These are phyloP conservation scores for Onychomys leucogaster DNA, from an alignment of 2,797 vertebrate species.

Conservation along the genomic window DNA sequence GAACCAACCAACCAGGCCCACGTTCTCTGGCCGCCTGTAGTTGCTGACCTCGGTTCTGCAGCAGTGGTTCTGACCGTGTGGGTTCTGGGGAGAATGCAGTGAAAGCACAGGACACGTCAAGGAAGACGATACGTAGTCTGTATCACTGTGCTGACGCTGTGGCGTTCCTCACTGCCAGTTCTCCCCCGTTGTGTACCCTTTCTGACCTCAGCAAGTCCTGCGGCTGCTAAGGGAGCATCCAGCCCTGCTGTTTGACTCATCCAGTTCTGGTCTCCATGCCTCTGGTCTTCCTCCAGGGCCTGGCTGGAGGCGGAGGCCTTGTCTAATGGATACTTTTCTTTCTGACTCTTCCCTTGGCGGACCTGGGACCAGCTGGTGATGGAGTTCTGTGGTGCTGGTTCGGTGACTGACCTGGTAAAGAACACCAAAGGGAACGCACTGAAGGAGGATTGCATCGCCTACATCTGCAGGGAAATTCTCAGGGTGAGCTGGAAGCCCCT, in stretches of 20 bases:
- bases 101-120: background rate
- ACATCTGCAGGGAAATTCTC: conserved; percentile 96
- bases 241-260: background rate
- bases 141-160: background rate
- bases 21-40: background rate
- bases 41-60: background rate
- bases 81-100: background rate
- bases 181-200: background rate
- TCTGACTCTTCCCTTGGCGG: background rate
- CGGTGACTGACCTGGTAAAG: conserved; percentile 96
- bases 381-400: conserved; percentile 97
- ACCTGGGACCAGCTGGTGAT: conserved; percentile 92
- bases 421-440: conserved; percentile 96
- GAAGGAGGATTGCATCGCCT: conserved; percentile 97
- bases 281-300: background rate
- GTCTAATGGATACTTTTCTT: conserved; percentile 4
- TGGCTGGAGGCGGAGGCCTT: background rate
- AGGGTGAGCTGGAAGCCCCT: conserved; percentile 87
- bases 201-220: background rate
- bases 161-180: background rate
- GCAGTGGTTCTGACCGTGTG: background rate
- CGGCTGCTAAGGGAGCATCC: background rate
- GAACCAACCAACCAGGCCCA: background rate
- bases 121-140: background rate
- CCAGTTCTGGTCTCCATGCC: background rate